These are phyloP conservation scores for Albula glossodonta DNA, from an alignment of 2,113 vertebrate species.

Conservation along the genomic window DNA sequence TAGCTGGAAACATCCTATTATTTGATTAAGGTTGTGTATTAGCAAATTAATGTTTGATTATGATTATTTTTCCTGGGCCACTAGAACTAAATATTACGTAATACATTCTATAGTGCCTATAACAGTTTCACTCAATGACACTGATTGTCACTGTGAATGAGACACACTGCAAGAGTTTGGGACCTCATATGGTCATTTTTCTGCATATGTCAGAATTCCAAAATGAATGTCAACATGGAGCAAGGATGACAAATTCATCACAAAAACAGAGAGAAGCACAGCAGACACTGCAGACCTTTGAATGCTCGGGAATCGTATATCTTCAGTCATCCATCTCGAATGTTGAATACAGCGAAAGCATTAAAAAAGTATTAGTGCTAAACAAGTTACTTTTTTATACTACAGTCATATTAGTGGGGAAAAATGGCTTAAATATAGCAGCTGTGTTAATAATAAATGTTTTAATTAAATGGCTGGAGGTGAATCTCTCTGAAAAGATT, in stretches of 20 bases:
- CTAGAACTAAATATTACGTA: too few species aligned
- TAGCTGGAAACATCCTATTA: not conserved
- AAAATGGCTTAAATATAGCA: slow-evolving; percentile 82
- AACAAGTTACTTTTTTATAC: slow-evolving; percentile 97
- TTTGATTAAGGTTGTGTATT: not conserved
- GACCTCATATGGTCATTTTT: too few species aligned
- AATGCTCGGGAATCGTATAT: not conserved
- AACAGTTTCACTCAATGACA: slow-evolving; percentile 19
- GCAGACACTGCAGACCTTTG: too few species aligned
- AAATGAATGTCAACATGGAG: too few species aligned
- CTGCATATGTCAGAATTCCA: too few species aligned
- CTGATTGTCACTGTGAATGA: too few species aligned
- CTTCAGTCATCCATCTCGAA: slow-evolving; percentile 51
- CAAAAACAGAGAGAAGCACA: slow-evolving; percentile 56
- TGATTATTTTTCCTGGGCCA: too few species aligned
- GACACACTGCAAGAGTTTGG: too few species aligned
- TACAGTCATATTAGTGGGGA: slow-evolving; percentile 82
- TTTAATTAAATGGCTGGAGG: slow-evolving; percentile 98
- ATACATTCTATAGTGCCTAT: too few species aligned
- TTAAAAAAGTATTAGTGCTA: slow-evolving; percentile 94
- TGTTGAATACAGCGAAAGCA: slow-evolving; percentile 88
- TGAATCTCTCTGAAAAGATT: slow-evolving; percentile 84
- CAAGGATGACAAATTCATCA: too few species aligned
- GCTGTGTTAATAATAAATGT: slow-evolving; percentile 99
- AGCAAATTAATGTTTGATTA: too few species aligned